These are phyloP conservation scores for Zelostemma sp. DNA, from an alignment of 1,140 invertebrate genomes.

Conservation along the genomic window DNA sequence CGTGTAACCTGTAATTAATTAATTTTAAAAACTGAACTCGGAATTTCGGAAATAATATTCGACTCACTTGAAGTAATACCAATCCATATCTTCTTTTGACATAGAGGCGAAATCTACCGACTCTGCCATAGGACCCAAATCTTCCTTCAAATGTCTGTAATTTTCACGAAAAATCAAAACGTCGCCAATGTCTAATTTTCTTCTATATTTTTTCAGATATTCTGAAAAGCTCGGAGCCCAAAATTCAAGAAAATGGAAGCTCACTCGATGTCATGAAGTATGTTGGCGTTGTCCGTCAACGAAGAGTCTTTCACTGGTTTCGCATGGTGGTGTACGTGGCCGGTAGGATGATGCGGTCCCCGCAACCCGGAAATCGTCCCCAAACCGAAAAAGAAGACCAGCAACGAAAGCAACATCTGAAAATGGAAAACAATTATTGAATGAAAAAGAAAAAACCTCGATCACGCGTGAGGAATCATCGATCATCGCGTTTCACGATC, in stretches of 20 bases:
- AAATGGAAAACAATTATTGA: conserved; percentile 4
- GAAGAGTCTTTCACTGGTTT: conserved; percentile 67
- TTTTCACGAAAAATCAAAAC: conserved; percentile 49
- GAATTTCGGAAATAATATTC: not conserved
- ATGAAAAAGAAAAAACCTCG: not conserved
- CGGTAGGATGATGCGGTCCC: conserved; percentile 82
- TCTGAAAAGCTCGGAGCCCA: too few relatives aligned
- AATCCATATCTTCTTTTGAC: conserved; percentile 81
- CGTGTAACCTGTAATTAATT: conserved; percentile 79
- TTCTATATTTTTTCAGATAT: too few relatives aligned
- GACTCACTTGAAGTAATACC: conserved; percentile 75
- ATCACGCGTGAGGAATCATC: not conserved
- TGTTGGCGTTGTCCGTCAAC: conserved; percentile 76
- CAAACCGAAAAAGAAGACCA: conserved; percentile 38
- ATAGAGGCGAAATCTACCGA: conserved; percentile 75
- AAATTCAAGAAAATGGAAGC: conserved; percentile 34
- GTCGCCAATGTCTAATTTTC: too few relatives aligned
- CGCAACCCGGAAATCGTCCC: conserved; percentile 58
- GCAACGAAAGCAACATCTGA: conserved; percentile 51
- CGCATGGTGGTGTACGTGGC: conserved; percentile 71
- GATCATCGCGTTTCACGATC: not conserved
- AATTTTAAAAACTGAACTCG: conserved; percentile 49
- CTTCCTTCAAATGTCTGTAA: conserved; percentile 80
- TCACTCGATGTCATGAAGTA: conserved; percentile 80
- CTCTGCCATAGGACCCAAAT: conserved; percentile 74